These are phyloP conservation scores for Pygoscelis adeliae DNA, from an alignment of 2,113 vertebrate genomes.

Conservation along the genomic window DNA sequence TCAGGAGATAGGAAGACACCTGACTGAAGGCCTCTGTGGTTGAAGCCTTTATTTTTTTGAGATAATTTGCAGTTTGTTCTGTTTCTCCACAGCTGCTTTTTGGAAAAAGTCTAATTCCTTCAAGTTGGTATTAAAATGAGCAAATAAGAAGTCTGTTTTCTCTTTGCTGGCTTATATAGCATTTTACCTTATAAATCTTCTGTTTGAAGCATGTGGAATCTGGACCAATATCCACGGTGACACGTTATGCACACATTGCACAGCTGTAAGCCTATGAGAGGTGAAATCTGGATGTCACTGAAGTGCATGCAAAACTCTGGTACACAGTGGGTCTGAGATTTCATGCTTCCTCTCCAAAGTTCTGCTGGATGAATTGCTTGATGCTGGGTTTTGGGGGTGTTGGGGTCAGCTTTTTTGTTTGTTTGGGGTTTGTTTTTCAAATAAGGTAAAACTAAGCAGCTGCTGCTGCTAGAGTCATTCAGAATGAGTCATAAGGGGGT, in stretches of 20 bases:
- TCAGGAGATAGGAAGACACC: not conserved
- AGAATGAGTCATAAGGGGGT: not conserved
- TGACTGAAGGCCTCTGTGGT: not conserved
- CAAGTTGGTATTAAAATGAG: not conserved
- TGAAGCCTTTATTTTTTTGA: not conserved
- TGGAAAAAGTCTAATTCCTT: not conserved
- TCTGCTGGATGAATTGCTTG: not conserved
- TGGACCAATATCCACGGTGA: not conserved
- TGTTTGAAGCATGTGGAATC: not conserved
- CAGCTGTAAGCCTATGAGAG: not conserved
- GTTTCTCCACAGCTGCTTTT: not conserved
- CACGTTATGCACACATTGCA: not conserved
- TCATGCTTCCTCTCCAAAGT: not conserved
- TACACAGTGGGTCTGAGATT: not conserved
- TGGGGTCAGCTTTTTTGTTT: not conserved
- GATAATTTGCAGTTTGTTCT: not conserved
- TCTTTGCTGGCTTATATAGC: not conserved
- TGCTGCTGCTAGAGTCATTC: not conserved
- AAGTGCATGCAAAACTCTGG: not conserved
- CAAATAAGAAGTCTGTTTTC: not conserved
- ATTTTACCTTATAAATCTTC: constrained; percentile 28
- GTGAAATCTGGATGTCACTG: not conserved
- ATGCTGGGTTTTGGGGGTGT: not conserved
- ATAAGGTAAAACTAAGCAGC: not conserved
- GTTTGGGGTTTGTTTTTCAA: not conserved